phyloP scores from a whole-genome alignment of 2,113 vertebrate species.

The Siphamia tubifer region DNA sequence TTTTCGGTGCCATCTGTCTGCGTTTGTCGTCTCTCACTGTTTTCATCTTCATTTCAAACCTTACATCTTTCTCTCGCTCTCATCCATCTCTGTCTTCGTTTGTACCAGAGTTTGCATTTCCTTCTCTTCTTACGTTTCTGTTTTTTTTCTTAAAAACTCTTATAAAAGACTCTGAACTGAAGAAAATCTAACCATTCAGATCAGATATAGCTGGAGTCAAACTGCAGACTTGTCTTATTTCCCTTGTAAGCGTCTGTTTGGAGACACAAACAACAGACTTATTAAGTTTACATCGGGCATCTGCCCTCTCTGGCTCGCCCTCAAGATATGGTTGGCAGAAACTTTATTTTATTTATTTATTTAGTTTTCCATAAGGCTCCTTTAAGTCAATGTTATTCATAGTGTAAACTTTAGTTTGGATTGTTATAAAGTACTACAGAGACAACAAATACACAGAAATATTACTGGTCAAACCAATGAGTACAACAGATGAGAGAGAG shows the following conservation, averaged over 20 bases:
- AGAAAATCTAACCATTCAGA: neutral
- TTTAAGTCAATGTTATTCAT: conserved; percentile 6
- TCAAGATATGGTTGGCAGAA: neutral
- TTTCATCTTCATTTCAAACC: no score
- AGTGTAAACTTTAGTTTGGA: neutral
- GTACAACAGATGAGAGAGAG: no score
- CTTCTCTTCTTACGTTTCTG: neutral
- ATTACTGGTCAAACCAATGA: conserved; percentile 1
- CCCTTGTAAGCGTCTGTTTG: no score
- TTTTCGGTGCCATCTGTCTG: neutral
- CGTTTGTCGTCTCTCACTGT: neutral
- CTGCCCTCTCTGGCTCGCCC: neutral
- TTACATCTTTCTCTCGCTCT: no score
- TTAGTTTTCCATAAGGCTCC: neutral
- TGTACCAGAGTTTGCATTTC: neutral
- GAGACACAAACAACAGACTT: neutral
- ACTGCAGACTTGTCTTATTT: neutral
- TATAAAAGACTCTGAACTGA: no score
- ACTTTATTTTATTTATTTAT: conserved; percentile 14
- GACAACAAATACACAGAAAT: neutral
- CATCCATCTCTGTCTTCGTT: neutral
- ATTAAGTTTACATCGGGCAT: neutral
- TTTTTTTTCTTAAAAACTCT: no score
- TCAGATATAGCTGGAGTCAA: neutral
- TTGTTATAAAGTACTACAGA: neutral